Conservation (phyloP, 2,797 vertebrate species). For the Artibeus jamaicensis region DNA sequence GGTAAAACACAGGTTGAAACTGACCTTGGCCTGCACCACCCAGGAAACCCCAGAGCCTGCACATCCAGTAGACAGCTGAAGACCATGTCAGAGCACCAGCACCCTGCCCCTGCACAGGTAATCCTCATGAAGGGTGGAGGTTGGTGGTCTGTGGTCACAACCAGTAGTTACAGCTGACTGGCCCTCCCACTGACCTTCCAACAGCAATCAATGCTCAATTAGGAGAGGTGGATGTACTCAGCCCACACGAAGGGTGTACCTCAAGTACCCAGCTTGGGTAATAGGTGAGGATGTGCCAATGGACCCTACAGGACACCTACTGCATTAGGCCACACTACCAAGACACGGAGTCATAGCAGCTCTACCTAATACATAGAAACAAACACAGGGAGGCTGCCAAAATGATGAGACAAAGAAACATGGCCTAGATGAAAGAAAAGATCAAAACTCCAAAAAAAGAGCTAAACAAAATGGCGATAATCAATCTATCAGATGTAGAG, state of each 20-base stretch:
- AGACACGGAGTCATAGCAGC: background rate
- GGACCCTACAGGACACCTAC: background rate
- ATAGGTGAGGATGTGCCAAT: background rate
- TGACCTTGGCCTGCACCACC: background rate
- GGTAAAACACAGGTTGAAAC: background rate
- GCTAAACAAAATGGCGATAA: background rate
- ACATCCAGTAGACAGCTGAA: background rate
- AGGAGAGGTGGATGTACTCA: background rate
- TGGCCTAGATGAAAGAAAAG: background rate
- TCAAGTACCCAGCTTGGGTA: background rate
- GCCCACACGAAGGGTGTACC: background rate
- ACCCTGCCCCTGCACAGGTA: background rate
- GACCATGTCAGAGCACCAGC: background rate
- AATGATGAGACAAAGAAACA: background rate
- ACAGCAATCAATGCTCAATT: background rate
- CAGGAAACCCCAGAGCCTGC: background rate
- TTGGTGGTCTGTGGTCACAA: background rate
- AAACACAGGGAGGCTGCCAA: background rate
- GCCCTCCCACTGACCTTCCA: background rate
- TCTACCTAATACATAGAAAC: background rate
- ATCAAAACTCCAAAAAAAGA: background rate
- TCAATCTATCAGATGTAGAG: background rate
- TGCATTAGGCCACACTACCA: background rate
- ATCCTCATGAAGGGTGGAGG: background rate
- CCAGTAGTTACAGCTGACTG: background rate